phyloP scores from a whole-genome alignment of 2,113 vertebrate species.

The Microtus montanus region DNA sequence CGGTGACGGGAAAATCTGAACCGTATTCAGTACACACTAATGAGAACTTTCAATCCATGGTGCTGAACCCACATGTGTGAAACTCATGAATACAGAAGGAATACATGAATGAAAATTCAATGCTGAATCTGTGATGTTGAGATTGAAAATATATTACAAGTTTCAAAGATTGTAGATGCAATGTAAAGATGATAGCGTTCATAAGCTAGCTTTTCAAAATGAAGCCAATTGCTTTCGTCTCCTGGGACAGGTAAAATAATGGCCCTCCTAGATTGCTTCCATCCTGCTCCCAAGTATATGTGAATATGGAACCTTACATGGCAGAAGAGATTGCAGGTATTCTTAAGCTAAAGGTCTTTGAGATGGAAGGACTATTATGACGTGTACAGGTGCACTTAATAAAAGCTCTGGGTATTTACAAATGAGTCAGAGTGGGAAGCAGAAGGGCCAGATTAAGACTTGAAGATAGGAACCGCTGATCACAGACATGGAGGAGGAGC shows the following conservation, averaged over 20 bases:
- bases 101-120: not conserved
- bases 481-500: not conserved
- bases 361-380: not conserved
- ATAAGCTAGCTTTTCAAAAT: conserved; percentile 22
- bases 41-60: not conserved
- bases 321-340: not conserved
- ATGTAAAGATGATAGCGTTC: not conserved
- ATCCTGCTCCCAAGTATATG: not conserved
- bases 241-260: not conserved
- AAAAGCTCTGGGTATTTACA: not conserved
- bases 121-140: not conserved
- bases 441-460: not conserved
- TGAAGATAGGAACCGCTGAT: not conserved
- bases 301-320: not conserved
- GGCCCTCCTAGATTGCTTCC: not conserved
- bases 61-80: not conserved
- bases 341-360: not conserved
- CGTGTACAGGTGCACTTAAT: rapidly evolving
- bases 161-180: not conserved
- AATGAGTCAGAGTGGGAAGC: not conserved
- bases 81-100: not conserved
- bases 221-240: not conserved
- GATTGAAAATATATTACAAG: not conserved
- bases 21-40: not conserved
- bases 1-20: not conserved